These are phyloP conservation scores for Choreutis nemorana DNA, from an alignment of 2,888 invertebrate species.

Conservation along the genomic window DNA sequence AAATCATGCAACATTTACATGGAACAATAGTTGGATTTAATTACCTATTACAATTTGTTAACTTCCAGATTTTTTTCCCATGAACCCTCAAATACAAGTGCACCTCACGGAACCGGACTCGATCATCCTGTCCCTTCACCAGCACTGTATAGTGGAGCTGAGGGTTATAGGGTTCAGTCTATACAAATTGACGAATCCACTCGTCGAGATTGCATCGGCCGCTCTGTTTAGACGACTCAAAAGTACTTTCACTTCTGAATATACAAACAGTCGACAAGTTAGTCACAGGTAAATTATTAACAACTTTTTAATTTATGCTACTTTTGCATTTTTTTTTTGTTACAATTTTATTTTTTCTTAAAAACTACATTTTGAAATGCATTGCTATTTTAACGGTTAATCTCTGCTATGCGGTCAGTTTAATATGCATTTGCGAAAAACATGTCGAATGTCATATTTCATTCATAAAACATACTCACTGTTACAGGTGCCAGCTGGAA, in stretches of 20 bases:
- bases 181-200: constrained; percentile 75
- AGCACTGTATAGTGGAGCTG: constrained; percentile 91
- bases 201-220: constrained; percentile 78
- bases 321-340: not conserved
- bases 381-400: no score
- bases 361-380: no score
- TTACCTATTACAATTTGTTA: constrained; percentile 2
- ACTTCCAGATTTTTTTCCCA: constrained; percentile 87
- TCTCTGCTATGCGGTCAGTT: no score
- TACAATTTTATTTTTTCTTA: no score
- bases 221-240: constrained; percentile 87
- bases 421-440: no score
- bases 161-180: constrained; percentile 93
- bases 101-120: constrained; percentile 71
- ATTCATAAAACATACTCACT: no score
- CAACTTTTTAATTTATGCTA: no score
- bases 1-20: no score
- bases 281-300: constrained; percentile 48
- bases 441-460: no score
- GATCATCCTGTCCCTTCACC: constrained; percentile 84
- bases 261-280: constrained; percentile 91
- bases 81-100: constrained; percentile 89
- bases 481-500: constrained; percentile 77
- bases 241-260: constrained; percentile 87
- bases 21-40: no score